Percentiles rank a stretch among this genome's conserved stretches.
phyloP scores from a whole-genome alignment of 2,797 vertebrate genomes.

The Margarornis squamiger region DNA sequence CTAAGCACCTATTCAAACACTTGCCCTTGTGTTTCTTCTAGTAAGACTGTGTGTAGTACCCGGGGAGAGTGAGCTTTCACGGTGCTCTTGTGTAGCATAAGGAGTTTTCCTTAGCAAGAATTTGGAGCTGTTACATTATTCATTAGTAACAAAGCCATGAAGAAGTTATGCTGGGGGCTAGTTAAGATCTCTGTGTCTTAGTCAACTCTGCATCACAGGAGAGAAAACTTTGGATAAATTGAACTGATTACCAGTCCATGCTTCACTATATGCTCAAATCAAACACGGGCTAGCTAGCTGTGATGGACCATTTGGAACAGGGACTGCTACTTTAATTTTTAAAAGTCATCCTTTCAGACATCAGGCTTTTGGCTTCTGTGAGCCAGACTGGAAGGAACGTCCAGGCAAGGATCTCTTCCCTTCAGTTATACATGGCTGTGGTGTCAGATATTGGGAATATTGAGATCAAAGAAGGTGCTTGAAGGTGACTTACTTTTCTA shows the following conservation, averaged over 20 bases:
- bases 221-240: neutral
- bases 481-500: neutral
- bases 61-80: neutral
- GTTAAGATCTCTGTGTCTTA: neutral
- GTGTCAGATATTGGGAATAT: neutral
- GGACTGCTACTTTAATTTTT: neutral
- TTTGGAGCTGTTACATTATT: neutral
- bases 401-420: neutral
- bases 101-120: neutral
- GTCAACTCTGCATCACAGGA: neutral
- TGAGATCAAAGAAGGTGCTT: neutral
- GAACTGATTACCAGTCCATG: neutral
- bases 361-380: neutral
- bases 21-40: neutral
- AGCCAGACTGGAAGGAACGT: neutral
- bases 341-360: neutral
- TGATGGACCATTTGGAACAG: neutral
- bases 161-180: neutral
- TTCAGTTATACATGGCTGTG: neutral
- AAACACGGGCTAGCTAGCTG: neutral
- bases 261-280: neutral
- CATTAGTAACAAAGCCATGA: neutral
- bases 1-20: neutral
- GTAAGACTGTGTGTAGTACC: neutral
- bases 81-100: rapidly evolving